These are phyloP conservation scores for Unio delphinus DNA, from an alignment of 2,888 invertebrate species.

Conservation along the genomic window DNA sequence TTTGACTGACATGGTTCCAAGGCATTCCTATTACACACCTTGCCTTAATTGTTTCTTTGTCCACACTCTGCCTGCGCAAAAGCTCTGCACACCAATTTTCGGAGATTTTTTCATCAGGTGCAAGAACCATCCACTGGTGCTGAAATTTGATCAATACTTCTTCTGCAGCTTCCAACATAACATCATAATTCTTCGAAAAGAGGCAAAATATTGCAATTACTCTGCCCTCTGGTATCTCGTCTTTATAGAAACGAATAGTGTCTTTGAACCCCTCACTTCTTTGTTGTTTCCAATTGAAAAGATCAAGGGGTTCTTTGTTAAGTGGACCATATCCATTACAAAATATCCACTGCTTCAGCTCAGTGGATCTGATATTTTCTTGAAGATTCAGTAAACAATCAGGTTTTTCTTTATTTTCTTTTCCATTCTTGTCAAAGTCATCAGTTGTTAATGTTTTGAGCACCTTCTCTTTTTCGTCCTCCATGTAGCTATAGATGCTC, in stretches of 20 bases:
- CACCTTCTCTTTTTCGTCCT: constrained; percentile 4
- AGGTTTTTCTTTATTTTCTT: constrained; percentile 4
- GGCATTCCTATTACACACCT: constrained; percentile 46
- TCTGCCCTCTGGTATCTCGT: constrained; percentile 3
- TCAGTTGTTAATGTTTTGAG: constrained; percentile 1
- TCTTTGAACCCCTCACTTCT: constrained; percentile 7
- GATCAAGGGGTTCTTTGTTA: background rate
- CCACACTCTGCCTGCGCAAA: constrained; percentile 24
- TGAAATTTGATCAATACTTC: constrained; percentile 5
- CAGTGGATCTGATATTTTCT: constrained; percentile 1
- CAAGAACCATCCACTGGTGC: constrained; percentile 6
- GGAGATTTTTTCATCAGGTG: constrained; percentile 25
- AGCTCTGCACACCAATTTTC: constrained; percentile 33
- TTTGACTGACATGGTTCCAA: constrained; percentile 44
- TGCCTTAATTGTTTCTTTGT: constrained; percentile 21
- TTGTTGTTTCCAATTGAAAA: constrained; percentile 3
- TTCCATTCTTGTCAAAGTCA: constrained; percentile 5
- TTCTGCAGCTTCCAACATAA: constrained; percentile 1
- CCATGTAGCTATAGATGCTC: constrained; percentile 3
- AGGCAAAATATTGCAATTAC: constrained; percentile 2
- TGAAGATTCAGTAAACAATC: background rate
- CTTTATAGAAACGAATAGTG: constrained; percentile 6
- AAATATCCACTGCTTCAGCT: constrained; percentile 10
- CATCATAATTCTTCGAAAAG: constrained; percentile 1
- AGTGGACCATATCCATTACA: constrained; percentile 5